These are phyloP conservation scores for Elysia chlorotica DNA, from an alignment of 1,140 invertebrate species.

Conservation along the genomic window DNA sequence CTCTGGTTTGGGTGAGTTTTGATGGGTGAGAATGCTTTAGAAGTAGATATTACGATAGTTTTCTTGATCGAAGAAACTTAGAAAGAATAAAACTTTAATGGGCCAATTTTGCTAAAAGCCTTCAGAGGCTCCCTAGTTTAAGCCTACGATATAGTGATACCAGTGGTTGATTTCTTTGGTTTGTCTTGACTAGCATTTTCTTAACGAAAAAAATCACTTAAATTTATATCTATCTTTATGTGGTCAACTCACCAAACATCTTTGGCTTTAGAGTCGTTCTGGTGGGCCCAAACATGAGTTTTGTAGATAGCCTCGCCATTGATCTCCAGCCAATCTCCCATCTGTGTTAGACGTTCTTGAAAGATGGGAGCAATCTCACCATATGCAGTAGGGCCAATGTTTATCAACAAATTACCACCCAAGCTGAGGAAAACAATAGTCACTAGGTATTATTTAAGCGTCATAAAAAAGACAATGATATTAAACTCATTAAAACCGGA, in stretches of 20 bases:
- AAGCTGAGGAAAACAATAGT: constrained; percentile 66
- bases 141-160: neutral
- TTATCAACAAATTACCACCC: constrained; percentile 87
- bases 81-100: neutral
- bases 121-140: neutral
- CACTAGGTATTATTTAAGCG: no score
- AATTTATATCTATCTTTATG: no score
- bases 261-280: constrained; percentile 76
- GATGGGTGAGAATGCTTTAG: neutral
- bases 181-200: no score
- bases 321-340: constrained; percentile 77
- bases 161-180: neutral
- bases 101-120: neutral
- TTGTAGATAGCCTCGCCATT: constrained; percentile 91
- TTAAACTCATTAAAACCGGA: no score
- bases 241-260: constrained; percentile 67
- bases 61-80: neutral
- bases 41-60: neutral
- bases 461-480: no score
- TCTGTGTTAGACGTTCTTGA: constrained; percentile 78
- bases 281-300: constrained; percentile 68
- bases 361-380: constrained; percentile 88
- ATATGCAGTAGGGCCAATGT: constrained; percentile 89
- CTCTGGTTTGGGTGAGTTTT: neutral
- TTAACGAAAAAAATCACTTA: neutral